A percentile compares a stretch with the other conserved stretches of the same genome.
Conservation (phyloP, 2,113 vertebrate genomes). For the Chrysochloris asiatica region DNA sequence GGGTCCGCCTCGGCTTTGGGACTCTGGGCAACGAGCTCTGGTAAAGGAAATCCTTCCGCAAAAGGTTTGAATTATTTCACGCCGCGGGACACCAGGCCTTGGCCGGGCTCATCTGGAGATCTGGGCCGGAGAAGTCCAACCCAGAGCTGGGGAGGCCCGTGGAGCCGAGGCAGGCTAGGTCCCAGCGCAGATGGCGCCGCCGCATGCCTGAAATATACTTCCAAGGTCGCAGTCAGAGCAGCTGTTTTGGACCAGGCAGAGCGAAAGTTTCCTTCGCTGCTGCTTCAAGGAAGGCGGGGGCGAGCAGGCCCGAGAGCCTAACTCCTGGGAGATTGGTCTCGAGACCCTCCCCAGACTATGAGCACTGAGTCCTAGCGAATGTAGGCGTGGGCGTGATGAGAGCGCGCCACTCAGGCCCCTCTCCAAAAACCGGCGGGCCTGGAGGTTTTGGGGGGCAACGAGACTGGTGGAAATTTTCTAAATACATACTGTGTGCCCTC, state of each 20-base stretch:
- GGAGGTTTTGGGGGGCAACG: background rate
- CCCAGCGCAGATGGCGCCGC: slow-evolving; percentile 53
- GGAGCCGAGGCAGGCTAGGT: background rate
- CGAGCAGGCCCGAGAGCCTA: background rate
- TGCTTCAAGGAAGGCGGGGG: background rate
- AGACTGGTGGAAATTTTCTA: background rate
- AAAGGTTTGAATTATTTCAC: slow-evolving; percentile 71
- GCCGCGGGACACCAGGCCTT: slow-evolving; percentile 52
- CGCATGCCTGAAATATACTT: slow-evolving; percentile 49
- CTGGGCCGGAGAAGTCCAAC: slow-evolving; percentile 41
- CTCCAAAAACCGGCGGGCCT: background rate
- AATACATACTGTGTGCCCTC: slow-evolving; percentile 50
- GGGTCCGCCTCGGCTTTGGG: background rate
- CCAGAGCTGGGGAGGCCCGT: background rate
- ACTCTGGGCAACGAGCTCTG: background rate
- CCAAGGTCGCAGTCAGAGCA: slow-evolving; percentile 43
- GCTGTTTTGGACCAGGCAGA: slow-evolving; percentile 30
- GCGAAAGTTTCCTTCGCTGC: background rate
- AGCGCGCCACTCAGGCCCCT: background rate
- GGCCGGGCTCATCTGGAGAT: background rate
- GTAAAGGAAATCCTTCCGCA: slow-evolving; percentile 11
- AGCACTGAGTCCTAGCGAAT: background rate
- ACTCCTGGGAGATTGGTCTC: background rate
- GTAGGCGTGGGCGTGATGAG: background rate
- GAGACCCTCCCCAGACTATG: background rate